phyloP scores from a whole-genome alignment of 2,888 invertebrate species.

The Sclerodermus sp. region DNA sequence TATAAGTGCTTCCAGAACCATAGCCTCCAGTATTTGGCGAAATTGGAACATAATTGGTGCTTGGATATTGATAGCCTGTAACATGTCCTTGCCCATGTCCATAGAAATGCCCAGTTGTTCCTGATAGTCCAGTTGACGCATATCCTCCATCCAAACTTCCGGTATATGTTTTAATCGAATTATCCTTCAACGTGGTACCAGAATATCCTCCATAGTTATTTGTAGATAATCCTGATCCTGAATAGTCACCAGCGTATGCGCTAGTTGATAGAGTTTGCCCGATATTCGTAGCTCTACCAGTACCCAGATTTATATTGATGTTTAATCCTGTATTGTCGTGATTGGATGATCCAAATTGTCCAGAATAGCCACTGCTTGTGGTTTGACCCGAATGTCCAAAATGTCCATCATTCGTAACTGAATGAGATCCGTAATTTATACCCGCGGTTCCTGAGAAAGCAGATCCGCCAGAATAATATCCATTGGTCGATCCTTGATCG shows the following conservation, averaged over 20 bases:
- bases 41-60: too few relatives aligned
- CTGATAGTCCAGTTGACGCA: slow-evolving; percentile 2
- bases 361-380: neutral
- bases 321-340: neutral
- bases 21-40: too few relatives aligned
- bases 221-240: slow-evolving; percentile 11
- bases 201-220: slow-evolving; percentile 33
- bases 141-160: too few relatives aligned
- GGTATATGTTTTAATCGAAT: too few relatives aligned
- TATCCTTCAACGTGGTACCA: too few relatives aligned
- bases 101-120: too few relatives aligned
- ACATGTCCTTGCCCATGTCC: too few relatives aligned
- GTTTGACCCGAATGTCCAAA: neutral
- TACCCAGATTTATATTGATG: neutral
- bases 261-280: slow-evolving; percentile 14
- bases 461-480: slow-evolving; percentile 10
- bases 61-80: too few relatives aligned
- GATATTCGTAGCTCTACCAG: neutral
- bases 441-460: slow-evolving; percentile 11
- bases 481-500: slow-evolving; percentile 38
- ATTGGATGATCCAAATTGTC: neutral
- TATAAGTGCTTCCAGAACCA: neutral
- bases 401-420: slow-evolving; percentile 4
- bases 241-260: slow-evolving; percentile 18
- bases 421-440: too few relatives aligned